Conservation (phyloP, 30 jellyfish, hydroid and myxozoan species). For the Hydractinia symbiolongicarpus region DNA sequence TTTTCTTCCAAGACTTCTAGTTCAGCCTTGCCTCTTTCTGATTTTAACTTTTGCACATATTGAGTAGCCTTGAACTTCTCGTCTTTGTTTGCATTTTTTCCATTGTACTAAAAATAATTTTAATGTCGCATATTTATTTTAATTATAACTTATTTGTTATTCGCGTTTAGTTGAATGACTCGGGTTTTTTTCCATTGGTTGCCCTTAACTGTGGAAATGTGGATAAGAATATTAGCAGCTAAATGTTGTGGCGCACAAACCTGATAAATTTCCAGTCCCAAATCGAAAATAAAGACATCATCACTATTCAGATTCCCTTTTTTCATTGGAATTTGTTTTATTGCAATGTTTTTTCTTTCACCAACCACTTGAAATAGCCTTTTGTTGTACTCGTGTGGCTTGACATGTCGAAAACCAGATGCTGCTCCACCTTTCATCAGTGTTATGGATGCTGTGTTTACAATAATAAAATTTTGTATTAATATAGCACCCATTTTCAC, state of each 20-base stretch:
- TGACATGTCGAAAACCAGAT: conserved; percentile 26
- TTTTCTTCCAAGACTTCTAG: conserved; percentile 65
- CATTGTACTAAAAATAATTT: conserved; percentile 49
- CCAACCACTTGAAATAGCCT: conserved; percentile 32
- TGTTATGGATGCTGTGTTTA: conserved; percentile 7
- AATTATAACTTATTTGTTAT: too few species aligned
- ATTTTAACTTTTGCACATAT: conserved; percentile 61
- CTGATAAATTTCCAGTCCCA: conserved; percentile 21
- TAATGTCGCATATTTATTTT: background rate
- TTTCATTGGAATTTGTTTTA: conserved; percentile 19
- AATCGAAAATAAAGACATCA: conserved; percentile 27
- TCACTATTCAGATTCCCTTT: conserved; percentile 10
- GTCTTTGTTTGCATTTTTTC: conserved; percentile 70
- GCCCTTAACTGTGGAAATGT: too few species aligned
- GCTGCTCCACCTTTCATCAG: conserved; percentile 25
- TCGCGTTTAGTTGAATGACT: too few species aligned
- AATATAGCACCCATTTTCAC: too few species aligned
- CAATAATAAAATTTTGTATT: background rate
- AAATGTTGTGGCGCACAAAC: background rate
- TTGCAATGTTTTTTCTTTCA: conserved; percentile 20
- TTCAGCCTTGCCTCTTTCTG: conserved; percentile 72
- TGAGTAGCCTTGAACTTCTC: conserved; percentile 93
- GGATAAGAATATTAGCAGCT: too few species aligned
- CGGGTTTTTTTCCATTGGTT: too few species aligned
- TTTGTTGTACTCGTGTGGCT: conserved; percentile 7